Conservation (phyloP, 1,140 invertebrate genomes). For the Achroia grisella region DNA sequence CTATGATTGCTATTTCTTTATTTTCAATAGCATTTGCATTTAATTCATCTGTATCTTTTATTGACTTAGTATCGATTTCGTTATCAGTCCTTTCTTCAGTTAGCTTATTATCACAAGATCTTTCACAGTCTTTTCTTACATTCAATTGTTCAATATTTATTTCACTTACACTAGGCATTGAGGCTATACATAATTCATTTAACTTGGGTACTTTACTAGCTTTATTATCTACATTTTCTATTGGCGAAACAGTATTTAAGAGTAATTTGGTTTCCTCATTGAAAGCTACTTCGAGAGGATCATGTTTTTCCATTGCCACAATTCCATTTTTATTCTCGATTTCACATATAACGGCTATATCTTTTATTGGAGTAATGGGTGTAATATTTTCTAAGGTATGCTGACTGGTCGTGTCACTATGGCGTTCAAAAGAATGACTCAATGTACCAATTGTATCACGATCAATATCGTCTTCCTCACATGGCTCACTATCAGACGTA, state of each 20-base stretch:
- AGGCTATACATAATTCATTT: conserved; percentile 57
- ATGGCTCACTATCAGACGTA: conserved; percentile 20
- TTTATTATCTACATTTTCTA: conserved; percentile 50
- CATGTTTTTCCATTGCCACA: not conserved
- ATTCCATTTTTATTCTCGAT: conserved; percentile 18
- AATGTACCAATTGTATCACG: conserved; percentile 58
- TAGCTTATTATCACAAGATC: conserved; percentile 56
- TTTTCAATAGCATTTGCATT: conserved; percentile 11
- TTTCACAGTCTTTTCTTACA: conserved; percentile 57
- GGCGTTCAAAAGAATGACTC: conserved; percentile 64
- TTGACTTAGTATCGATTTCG: conserved; percentile 56
- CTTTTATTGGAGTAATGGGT: conserved; percentile 56
- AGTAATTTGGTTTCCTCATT: conserved; percentile 13
- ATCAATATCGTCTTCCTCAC: conserved; percentile 49
- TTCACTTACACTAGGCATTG: conserved; percentile 62
- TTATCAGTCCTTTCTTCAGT: conserved; percentile 44
- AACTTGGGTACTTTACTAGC: conserved; percentile 52
- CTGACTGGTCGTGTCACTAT: conserved; percentile 58
- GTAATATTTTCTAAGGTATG: conserved; percentile 59
- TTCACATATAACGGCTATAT: conserved; percentile 29
- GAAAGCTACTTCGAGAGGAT: conserved; percentile 16
- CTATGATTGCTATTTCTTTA: conserved; percentile 1
- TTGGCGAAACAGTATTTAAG: conserved; percentile 50
- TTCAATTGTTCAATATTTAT: conserved; percentile 36
- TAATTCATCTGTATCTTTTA: conserved; percentile 38